Evolutionary conservation across 2,888 invertebrate species (phyloP).

Genomic region (Ephialtes manifestator): DNA sequence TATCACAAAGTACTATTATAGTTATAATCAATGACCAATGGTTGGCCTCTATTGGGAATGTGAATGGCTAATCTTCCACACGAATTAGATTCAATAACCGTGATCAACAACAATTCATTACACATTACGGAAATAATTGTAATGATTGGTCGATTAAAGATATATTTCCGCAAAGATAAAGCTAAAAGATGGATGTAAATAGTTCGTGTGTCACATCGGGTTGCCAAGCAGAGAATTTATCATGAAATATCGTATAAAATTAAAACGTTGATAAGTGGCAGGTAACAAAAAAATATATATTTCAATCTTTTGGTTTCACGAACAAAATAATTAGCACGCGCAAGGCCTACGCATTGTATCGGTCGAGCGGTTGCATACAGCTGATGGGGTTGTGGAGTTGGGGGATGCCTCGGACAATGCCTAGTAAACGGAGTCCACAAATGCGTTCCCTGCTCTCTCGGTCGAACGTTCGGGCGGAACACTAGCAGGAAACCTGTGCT

Average conservation of each 20-base stretch:
- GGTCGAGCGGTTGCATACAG: slow-evolving; percentile 30
- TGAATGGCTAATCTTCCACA: no score
- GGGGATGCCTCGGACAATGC: slow-evolving; percentile 54
- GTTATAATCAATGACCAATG: no score
- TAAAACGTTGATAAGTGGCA: neutral
- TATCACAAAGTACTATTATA: no score
- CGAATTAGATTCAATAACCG: no score
- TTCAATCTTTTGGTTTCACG: slow-evolving; percentile 8
- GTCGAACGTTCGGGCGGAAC: slow-evolving; percentile 58
- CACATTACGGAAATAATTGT: neutral
- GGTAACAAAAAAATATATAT: neutral
- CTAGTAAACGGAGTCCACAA: slow-evolving; percentile 64
- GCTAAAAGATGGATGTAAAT: neutral
- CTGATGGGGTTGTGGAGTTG: slow-evolving; percentile 14
- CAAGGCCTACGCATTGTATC: neutral
- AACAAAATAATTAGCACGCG: slow-evolving; percentile 50
- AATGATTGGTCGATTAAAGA: no score
- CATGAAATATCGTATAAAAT: neutral
- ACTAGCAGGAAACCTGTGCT: slow-evolving; percentile 43
- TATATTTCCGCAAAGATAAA: neutral
- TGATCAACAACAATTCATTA: neutral
- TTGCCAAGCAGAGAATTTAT: neutral
- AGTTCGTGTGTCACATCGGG: neutral
- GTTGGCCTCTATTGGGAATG: no score
- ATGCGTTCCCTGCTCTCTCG: slow-evolving; percentile 58